Percentiles rank a stretch among this genome's conserved stretches.
Evolutionary conservation across 2,888 invertebrate genomes (phyloP).

Genomic region (Lasioglossum oenotherae): DNA sequence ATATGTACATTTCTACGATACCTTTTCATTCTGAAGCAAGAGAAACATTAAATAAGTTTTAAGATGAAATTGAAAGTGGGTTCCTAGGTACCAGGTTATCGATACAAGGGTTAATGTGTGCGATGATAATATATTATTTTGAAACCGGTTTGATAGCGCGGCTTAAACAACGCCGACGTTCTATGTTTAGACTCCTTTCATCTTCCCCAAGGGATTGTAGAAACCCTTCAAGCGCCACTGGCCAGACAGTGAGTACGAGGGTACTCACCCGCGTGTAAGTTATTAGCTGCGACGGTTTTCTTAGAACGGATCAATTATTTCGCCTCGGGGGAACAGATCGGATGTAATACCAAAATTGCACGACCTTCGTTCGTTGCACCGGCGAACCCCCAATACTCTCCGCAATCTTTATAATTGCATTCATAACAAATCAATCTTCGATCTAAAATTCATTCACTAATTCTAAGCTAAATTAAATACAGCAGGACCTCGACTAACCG

Average conservation of each 20-base stretch:
- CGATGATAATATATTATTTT: constrained; percentile 30
- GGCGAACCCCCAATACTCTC: not conserved
- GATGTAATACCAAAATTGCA: not conserved
- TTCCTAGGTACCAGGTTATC: not conserved
- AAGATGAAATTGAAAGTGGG: too few species aligned
- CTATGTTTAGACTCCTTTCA: constrained; percentile 64
- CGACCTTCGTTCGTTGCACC: not conserved
- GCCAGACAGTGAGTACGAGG: constrained; percentile 59
- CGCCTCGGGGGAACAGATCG: constrained; percentile 10
- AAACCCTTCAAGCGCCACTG: constrained; percentile 65
- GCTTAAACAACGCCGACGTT: constrained; percentile 38
- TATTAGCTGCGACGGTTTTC: constrained; percentile 50
- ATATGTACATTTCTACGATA: too few species aligned
- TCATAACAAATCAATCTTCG: not conserved
- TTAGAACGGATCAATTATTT: constrained; percentile 31
- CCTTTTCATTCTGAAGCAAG: too few species aligned
- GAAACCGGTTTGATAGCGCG: constrained; percentile 29
- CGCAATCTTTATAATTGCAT: not conserved
- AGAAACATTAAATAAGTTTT: too few species aligned
- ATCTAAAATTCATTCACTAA: too few species aligned
- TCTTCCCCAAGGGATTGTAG: constrained; percentile 55
- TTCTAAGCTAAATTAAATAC: too few species aligned
- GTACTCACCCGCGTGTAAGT: constrained; percentile 54
- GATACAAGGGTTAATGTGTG: not conserved
- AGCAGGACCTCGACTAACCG: too few species aligned